A percentile compares a stretch with the other conserved stretches of the same genome.
phyloP scores from a whole-genome alignment of 2,797 vertebrate genomes.

The Micrastur ruficollis region DNA sequence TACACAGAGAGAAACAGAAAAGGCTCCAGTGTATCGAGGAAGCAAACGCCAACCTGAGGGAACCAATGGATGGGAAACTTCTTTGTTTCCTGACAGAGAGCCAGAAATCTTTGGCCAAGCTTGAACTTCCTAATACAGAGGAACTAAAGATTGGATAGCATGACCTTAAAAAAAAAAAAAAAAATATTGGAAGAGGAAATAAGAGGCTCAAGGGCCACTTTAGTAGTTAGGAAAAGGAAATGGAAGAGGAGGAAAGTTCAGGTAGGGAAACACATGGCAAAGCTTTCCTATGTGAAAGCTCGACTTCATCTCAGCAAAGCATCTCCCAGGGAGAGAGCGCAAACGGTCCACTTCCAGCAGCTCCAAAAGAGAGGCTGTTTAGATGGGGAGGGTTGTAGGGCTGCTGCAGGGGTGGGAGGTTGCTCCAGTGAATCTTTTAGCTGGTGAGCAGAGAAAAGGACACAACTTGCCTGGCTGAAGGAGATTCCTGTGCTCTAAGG shows the following conservation, averaged over 20 bases:
- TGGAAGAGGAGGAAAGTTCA: not conserved
- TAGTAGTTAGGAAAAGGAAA: not conserved
- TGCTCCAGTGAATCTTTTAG: not conserved
- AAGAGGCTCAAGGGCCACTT: not conserved
- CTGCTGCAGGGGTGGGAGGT: not conserved
- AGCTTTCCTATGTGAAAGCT: not conserved
- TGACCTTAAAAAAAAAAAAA: not conserved
- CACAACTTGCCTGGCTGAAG: not conserved
- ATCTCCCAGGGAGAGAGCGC: accelerated
- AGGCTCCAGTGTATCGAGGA: not conserved
- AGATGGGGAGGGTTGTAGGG: not conserved
- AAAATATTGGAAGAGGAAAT: not conserved
- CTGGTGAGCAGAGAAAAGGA: not conserved
- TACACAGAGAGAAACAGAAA: not conserved
- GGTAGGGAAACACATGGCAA: accelerated
- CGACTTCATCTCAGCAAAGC: not conserved
- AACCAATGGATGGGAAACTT: not conserved
- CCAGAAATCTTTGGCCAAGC: conserved; percentile 11
- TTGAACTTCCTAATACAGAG: not conserved
- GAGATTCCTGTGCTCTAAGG: not conserved
- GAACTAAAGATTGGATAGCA: not conserved
- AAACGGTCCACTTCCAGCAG: not conserved
- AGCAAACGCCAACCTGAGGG: not conserved
- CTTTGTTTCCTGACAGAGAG: not conserved
- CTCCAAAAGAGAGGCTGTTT: accelerated